phyloP scores from a whole-genome alignment of 2,113 vertebrate species.

The Asarcornis scutulata region DNA sequence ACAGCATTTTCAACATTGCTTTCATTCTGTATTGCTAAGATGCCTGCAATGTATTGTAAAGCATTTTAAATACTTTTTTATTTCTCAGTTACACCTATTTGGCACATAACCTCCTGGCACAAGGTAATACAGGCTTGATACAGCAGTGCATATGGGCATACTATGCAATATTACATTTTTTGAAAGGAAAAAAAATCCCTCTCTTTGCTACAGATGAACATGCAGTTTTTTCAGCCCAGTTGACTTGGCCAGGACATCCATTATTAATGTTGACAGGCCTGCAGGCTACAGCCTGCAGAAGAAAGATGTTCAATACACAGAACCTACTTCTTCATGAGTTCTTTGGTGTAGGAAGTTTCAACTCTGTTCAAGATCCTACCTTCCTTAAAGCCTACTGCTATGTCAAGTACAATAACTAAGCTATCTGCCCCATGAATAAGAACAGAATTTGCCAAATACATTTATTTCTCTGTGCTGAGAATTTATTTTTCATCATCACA shows the following conservation, averaged over 20 bases:
- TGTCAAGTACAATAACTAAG: background rate
- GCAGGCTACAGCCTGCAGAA: background rate
- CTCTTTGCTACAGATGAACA: background rate
- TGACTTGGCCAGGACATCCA: background rate
- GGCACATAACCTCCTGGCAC: background rate
- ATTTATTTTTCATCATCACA: background rate
- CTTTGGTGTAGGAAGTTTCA: background rate
- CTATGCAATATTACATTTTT: background rate
- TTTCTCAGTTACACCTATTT: background rate
- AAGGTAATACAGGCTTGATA: background rate
- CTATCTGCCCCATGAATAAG: background rate
- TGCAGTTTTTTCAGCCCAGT: background rate
- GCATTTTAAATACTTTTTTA: background rate
- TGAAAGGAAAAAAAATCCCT: background rate
- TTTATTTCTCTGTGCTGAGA: background rate
- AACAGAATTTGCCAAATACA: background rate
- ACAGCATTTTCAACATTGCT: background rate
- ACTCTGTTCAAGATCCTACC: background rate
- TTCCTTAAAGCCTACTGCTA: background rate
- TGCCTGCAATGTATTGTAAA: background rate
- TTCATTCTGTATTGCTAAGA: background rate
- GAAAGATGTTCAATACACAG: background rate
- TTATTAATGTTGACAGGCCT: background rate
- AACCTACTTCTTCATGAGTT: background rate
- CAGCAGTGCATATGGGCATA: background rate